Base-by-base conservation (phyloP, 2,113 vertebrate species). In the Muscicapa adusta region DNA sequence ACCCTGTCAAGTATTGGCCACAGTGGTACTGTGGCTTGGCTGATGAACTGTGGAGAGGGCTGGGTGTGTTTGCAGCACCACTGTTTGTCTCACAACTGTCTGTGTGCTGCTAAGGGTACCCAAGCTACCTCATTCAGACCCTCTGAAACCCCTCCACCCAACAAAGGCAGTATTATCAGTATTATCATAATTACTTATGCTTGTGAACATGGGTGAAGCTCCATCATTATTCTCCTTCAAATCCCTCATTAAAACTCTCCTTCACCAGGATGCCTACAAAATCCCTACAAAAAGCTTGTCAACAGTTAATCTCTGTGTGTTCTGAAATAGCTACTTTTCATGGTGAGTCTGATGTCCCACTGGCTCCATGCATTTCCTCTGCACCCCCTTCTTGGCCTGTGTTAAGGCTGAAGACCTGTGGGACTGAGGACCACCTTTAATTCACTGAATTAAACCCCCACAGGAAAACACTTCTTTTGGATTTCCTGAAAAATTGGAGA, bases 291-390 rank as follows among this genome's bases (percentile, higher is more conserved):
- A 79, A 72, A 36, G 6, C 61, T 68, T 88, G 40, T n/a, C 34
- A 71, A 16, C 26, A 47, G 33, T 63, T 72, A 53, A 53, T 40
- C 25, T 61, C 45, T 67, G n/a, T 0, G 2, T 85, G 14, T 40
- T 43, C 66, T 74, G 57, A 85, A 58, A 40, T 4, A 81, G 72
- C 10, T 67, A 17, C 29, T 74, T 26, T 2, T 71, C 36, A 10
- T 19, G 12, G 10, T 65, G 66, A 33, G 18, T 75, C 1, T 3
- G 8, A 7, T 2, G 0, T 36, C n/a, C 15, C 25, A 18, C 4
- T 18, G 28, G 5, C 19, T 92, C 45, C 50, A 66, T 33, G 33
- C 2, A 5, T 36, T 75, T 82, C 31, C 18, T 84, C 63, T 68
- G 12, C 1, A 0, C 18, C 26, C 7, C 9, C 63, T 38, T 43